phyloP scores from a whole-genome alignment of 2,113 vertebrate species.

The Xyrauchen texanus region DNA sequence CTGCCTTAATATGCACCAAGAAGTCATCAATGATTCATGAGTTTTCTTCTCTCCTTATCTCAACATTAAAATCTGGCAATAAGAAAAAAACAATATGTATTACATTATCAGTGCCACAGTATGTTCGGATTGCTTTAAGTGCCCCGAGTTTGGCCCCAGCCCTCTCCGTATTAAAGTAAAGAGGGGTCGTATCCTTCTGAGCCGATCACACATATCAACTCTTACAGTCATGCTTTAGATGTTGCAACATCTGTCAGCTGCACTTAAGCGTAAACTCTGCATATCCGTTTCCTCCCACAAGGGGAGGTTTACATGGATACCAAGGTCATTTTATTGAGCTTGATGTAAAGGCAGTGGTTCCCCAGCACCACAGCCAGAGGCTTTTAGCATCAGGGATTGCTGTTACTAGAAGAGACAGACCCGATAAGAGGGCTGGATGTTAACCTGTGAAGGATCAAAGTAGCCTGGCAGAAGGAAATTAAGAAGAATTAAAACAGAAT shows the following conservation, averaged over 20 bases:
- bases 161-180: neutral
- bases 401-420: conserved; percentile 5
- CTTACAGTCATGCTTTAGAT: neutral
- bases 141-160: neutral
- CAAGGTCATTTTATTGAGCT: conserved; percentile 1
- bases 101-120: no score
- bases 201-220: neutral
- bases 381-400: conserved; percentile 7
- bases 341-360: neutral
- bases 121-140: neutral
- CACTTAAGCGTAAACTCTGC: conserved; percentile 14
- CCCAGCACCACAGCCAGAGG: conserved; percentile 12
- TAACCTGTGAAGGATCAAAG: no score
- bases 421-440: conserved; percentile 1
- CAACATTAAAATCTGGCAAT: neutral
- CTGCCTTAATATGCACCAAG: neutral
- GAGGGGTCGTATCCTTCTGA: neutral
- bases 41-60: neutral
- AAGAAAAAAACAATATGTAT: neutral
- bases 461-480: no score
- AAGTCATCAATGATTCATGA: conserved; percentile 7
- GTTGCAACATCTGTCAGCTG: neutral
- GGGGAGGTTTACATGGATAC: neutral
- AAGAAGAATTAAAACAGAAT: no score
- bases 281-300: neutral